These are phyloP conservation scores for Trachythela sp. DNA, from an alignment of 64 coral and sea anemone genomes.

Conservation along the genomic window DNA sequence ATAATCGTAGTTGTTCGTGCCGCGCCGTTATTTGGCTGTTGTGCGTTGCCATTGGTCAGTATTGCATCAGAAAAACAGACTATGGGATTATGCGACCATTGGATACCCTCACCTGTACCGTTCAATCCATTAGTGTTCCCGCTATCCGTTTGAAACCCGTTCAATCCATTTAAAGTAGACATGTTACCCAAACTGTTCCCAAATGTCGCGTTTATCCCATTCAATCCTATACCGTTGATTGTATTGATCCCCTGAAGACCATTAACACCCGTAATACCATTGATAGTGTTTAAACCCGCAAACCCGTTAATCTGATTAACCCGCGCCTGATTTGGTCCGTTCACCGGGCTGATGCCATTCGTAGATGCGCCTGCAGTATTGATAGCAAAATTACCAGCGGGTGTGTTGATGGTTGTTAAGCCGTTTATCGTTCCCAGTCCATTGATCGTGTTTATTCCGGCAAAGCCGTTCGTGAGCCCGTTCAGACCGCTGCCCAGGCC, in stretches of 20 bases:
- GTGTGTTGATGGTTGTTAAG: constrained; percentile 72
- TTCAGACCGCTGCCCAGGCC: constrained; percentile 60
- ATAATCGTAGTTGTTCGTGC: not conserved
- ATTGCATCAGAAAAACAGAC: constrained; percentile 17
- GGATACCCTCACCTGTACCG: not conserved
- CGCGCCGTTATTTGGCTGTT: not conserved
- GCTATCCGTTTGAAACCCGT: not conserved
- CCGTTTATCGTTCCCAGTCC: constrained; percentile 65
- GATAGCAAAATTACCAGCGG: constrained; percentile 55
- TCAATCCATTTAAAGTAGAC: not conserved
- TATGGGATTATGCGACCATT: constrained; percentile 7
- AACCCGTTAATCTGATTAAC: constrained; percentile 69
- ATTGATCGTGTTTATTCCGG: constrained; percentile 66
- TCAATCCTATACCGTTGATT: constrained; percentile 51
- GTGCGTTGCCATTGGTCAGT: not conserved
- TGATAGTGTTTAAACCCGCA: constrained; percentile 73
- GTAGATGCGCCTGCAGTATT: not conserved
- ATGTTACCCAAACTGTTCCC: not conserved
- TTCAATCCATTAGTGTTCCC: not conserved
- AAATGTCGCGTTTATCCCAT: not conserved
- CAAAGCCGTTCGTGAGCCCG: constrained; percentile 64
- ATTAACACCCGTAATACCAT: constrained; percentile 71
- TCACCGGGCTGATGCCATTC: not conserved
- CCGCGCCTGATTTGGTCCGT: constrained; percentile 54
- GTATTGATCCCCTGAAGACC: constrained; percentile 59